A percentile compares a stretch with the other conserved stretches of the same genome.
These are phyloP conservation scores for Drosophila prolongata DNA, from an alignment of 2,888 invertebrate species.

Conservation along the genomic window DNA sequence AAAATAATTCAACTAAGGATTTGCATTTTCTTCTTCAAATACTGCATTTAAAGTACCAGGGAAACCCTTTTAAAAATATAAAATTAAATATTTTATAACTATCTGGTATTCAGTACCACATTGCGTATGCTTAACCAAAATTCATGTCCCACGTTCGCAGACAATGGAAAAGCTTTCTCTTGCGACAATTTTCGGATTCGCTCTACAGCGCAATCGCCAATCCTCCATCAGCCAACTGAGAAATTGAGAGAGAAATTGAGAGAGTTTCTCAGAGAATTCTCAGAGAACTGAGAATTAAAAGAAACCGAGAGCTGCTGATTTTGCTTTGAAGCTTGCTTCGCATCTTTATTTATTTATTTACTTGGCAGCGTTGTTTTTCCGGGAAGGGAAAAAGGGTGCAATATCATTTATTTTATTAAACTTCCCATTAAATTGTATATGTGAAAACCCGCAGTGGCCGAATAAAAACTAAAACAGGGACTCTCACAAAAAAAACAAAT, in stretches of 20 bases:
- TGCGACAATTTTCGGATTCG: slow-evolving; percentile 54
- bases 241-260: not conserved
- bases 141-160: slow-evolving; percentile 48
- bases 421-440: slow-evolving; percentile 5
- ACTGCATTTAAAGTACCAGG: not conserved
- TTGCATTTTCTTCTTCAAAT: too few relatives aligned
- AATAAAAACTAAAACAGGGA: not conserved
- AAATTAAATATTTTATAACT: not conserved
- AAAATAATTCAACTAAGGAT: too few relatives aligned
- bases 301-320: slow-evolving; percentile 52
- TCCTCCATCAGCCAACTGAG: slow-evolving; percentile 7
- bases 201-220: slow-evolving; percentile 45
- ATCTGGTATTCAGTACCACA: slow-evolving; percentile 7
- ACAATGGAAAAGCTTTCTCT: slow-evolving; percentile 40
- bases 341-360: slow-evolving; percentile 79
- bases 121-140: slow-evolving; percentile 52
- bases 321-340: slow-evolving; percentile 73
- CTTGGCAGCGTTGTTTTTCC: slow-evolving; percentile 47
- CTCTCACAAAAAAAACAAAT: slow-evolving; percentile 5
- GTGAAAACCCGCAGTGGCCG: slow-evolving; percentile 1
- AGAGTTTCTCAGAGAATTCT: slow-evolving; percentile 7
- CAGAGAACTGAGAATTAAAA: slow-evolving; percentile 9
- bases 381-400: not conserved
- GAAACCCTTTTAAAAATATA: not conserved
- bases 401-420: not conserved